A percentile compares a stretch with the other conserved stretches of the same genome.
These are phyloP conservation scores for Ferrisia virgata DNA, from an alignment of 2,888 invertebrate genomes.

Conservation along the genomic window DNA sequence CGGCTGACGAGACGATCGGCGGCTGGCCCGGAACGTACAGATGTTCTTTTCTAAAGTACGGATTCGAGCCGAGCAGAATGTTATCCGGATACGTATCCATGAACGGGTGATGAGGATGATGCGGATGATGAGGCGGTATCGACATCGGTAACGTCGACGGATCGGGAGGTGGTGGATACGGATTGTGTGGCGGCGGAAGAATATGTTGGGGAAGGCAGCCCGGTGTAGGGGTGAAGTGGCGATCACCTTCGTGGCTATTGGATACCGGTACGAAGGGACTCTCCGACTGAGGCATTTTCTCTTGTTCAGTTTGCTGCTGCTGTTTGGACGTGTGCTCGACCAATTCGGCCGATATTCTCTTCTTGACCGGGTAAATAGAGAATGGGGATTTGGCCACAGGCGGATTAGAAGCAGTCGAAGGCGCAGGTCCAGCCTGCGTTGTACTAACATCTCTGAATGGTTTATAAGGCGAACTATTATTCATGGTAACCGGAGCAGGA, in stretches of 20 bases:
- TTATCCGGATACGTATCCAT: constrained; percentile 35
- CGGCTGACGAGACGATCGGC: not conserved
- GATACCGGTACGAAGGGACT: not conserved
- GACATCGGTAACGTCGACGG: constrained; percentile 19
- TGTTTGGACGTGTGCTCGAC: constrained; percentile 49
- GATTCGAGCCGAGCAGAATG: constrained; percentile 12
- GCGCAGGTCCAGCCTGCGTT: no score
- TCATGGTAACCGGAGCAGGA: not conserved
- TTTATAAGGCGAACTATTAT: not conserved
- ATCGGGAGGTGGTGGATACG: constrained; percentile 8
- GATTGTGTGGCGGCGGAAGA: not conserved
- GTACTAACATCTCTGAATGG: not conserved
- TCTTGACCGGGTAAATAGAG: constrained; percentile 62
- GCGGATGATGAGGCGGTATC: constrained; percentile 28
- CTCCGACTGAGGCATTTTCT: not conserved
- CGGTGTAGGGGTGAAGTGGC: not conserved
- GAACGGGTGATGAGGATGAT: constrained; percentile 34
- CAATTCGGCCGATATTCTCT: constrained; percentile 60
- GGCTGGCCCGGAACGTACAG: constrained; percentile 34
- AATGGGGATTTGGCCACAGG: constrained; percentile 13
- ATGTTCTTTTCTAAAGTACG: constrained; percentile 40
- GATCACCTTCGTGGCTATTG: not conserved
- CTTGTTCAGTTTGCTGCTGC: constrained; percentile 3
- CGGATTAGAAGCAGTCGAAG: not conserved
- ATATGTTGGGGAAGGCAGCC: constrained; percentile 23